Evolutionary conservation across 2,888 invertebrate genomes (phyloP).

Genomic region (Selenia dentaria): DNA sequence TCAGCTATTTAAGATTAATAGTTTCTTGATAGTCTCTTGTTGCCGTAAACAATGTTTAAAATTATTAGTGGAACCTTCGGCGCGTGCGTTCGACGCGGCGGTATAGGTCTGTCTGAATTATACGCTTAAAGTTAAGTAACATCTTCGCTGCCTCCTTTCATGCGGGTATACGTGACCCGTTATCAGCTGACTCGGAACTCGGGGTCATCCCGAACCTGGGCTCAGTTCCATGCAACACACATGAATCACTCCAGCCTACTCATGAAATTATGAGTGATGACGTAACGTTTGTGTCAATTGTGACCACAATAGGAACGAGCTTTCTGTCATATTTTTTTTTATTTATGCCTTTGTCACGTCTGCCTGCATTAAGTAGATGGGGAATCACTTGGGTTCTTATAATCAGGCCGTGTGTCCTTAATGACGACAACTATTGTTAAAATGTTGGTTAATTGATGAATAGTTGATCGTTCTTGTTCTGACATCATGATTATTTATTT

Average conservation of each 20-base stretch:
- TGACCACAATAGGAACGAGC: background rate
- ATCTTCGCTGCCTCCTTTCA: slow-evolving; percentile 25
- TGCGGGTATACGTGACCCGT: slow-evolving; percentile 27
- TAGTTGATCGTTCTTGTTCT: too few relatives aligned
- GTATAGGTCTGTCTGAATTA: slow-evolving; percentile 24
- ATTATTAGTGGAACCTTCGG: slow-evolving; percentile 6
- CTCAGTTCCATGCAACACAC: slow-evolving; percentile 2
- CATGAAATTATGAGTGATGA: slow-evolving; percentile 14
- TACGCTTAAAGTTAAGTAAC: slow-evolving; percentile 6
- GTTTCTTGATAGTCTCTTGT: slow-evolving; percentile 23
- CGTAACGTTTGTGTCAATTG: slow-evolving; percentile 6
- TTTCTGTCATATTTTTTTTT: slow-evolving; percentile 17
- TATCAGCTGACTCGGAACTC: slow-evolving; percentile 23
- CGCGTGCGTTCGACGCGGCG: slow-evolving; percentile 28
- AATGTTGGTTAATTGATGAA: too few relatives aligned
- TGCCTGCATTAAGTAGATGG: too few relatives aligned
- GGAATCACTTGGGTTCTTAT: too few relatives aligned
- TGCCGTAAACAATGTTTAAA: slow-evolving; percentile 17
- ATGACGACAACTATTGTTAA: too few relatives aligned
- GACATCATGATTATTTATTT: too few relatives aligned
- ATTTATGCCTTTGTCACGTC: background rate
- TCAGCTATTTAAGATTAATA: slow-evolving; percentile 45
- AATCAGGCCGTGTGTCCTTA: too few relatives aligned
- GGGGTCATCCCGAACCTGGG: slow-evolving; percentile 20
- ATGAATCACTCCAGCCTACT: slow-evolving; percentile 18